phyloP scores from a whole-genome alignment of 2,797 vertebrate genomes.

The Gallirallus australis region DNA sequence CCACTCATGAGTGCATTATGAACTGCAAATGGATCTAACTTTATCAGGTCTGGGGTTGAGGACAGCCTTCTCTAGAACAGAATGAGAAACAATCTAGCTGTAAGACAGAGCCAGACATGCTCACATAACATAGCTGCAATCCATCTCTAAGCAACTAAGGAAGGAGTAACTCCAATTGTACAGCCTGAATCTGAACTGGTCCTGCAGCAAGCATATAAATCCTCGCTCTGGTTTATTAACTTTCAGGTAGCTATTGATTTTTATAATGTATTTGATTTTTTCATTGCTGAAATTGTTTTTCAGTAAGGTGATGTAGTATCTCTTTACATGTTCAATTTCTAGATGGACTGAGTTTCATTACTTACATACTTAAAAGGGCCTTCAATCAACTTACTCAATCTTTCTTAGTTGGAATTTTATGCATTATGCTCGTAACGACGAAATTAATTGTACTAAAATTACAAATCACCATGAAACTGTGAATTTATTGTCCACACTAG shows the following conservation, averaged over 20 bases:
- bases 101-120: neutral
- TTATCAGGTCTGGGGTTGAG: neutral
- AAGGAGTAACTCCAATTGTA: neutral
- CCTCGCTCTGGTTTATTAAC: neutral
- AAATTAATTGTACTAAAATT: neutral
- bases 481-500: neutral
- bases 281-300: neutral
- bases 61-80: fast-evolving
- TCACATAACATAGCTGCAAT: neutral
- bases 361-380: neutral
- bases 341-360: neutral
- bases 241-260: neutral
- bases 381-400: neutral
- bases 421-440: fast-evolving
- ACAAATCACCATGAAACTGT: neutral
- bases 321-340: neutral
- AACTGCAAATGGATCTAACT: neutral
- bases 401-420: neutral
- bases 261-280: neutral
- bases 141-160: neutral
- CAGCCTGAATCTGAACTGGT: neutral
- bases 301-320: neutral
- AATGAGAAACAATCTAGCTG: neutral
- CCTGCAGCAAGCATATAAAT: neutral
- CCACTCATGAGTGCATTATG: fast-evolving